phyloP scores from a whole-genome alignment of 2,888 invertebrate genomes.

The Hyles lineata region DNA sequence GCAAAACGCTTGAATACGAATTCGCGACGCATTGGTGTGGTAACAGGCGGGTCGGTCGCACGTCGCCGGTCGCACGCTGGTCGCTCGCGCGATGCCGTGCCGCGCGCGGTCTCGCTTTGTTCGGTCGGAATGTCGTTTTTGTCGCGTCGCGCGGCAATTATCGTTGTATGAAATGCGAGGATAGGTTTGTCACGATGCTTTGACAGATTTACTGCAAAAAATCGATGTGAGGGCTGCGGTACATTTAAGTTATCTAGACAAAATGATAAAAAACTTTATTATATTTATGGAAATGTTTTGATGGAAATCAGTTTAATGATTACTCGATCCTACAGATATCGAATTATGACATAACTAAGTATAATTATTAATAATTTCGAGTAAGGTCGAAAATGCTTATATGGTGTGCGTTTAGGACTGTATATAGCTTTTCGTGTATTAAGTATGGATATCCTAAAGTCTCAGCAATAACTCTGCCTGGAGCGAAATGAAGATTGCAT shows the following conservation, averaged over 20 bases:
- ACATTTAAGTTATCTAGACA: too few species aligned
- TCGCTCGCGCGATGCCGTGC: not conserved
- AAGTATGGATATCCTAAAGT: not conserved
- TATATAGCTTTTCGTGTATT: not conserved
- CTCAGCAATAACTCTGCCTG: not conserved
- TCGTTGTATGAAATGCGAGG: constrained; percentile 9
- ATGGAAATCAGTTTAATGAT: too few species aligned
- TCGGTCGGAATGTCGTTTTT: constrained; percentile 12
- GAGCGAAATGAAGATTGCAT: not conserved
- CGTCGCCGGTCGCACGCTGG: not conserved
- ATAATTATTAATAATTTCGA: not conserved
- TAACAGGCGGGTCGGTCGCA: not conserved
- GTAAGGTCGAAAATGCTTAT: not conserved
- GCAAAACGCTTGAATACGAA: not conserved
- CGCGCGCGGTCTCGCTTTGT: not conserved
- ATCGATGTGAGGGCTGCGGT: not conserved
- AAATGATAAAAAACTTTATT: too few species aligned
- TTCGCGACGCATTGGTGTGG: not conserved
- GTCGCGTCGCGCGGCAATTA: constrained; percentile 12
- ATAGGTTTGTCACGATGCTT: constrained; percentile 3
- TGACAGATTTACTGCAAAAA: not conserved
- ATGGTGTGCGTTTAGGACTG: not conserved
- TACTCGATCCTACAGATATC: too few species aligned
- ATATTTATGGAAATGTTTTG: too few species aligned
- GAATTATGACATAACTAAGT: too few species aligned